Evolutionary conservation across 1,140 invertebrate genomes (phyloP).

Genomic region (Phymorhynchus buccinoides): DNA sequence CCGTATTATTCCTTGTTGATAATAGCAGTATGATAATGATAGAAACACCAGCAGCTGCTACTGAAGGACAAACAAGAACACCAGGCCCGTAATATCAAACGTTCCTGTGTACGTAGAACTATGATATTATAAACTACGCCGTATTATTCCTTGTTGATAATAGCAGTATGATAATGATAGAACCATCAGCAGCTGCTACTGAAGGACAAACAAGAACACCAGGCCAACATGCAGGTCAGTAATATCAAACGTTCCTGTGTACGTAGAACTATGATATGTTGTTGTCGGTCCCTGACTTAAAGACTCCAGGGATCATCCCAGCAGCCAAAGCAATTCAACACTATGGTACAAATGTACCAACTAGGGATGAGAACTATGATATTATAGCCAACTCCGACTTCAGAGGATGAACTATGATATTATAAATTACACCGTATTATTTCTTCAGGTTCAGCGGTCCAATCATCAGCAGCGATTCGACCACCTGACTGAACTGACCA

Average conservation of each 20-base stretch:
- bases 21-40: constrained; percentile 32
- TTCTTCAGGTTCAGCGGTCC: not conserved
- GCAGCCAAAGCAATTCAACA: too few species aligned
- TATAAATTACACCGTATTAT: not conserved
- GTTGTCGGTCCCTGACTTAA: too few species aligned
- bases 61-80: constrained; percentile 47
- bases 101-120: not conserved
- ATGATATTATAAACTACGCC: not conserved
- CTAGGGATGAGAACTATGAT: too few species aligned
- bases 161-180: not conserved
- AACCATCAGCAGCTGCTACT: constrained; percentile 17
- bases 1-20: too few species aligned
- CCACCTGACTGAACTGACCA: not conserved
- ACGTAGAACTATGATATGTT: not conserved
- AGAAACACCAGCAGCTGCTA: constrained; percentile 31
- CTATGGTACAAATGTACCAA: too few species aligned
- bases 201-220: not conserved
- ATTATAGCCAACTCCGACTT: too few species aligned
- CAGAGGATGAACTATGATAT: too few species aligned
- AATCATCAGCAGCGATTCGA: not conserved
- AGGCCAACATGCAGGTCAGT: constrained; percentile 27
- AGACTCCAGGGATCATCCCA: too few species aligned
- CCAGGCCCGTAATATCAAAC: constrained; percentile 33
- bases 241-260: not conserved
- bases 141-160: not conserved